Evolutionary conservation across 2,888 invertebrate species (phyloP).

Genomic region (Clepsis dumicolana): DNA sequence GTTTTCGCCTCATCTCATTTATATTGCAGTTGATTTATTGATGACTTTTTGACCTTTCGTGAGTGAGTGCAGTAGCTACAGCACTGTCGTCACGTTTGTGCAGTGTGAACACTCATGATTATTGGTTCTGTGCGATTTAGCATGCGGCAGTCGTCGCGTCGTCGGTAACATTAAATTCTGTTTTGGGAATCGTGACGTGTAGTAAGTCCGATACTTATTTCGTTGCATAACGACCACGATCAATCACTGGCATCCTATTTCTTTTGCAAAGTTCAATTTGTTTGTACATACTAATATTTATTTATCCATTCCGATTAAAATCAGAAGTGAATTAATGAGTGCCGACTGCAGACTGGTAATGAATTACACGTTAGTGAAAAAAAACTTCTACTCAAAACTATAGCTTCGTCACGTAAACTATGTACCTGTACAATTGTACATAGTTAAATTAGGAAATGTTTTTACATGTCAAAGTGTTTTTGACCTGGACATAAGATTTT

Average conservation of each 20-base stretch:
- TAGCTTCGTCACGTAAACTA: too few relatives aligned
- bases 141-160: conserved; percentile 23
- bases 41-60: not conserved
- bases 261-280: not conserved
- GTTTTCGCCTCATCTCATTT: not conserved
- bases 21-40: not conserved
- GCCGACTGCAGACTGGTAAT: not conserved
- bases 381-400: not conserved
- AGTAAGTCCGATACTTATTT: conserved; percentile 20
- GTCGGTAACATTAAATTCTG: conserved; percentile 36
- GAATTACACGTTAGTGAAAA: not conserved
- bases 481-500: too few relatives aligned
- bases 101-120: conserved; percentile 17
- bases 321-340: not conserved
- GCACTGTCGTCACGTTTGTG: conserved; percentile 20
- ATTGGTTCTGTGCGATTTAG: conserved; percentile 5
- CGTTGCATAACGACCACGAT: conserved; percentile 26
- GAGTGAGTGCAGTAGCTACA: conserved; percentile 10
- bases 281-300: too few relatives aligned
- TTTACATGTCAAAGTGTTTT: too few relatives aligned
- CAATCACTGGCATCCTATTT: conserved; percentile 1
- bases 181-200: conserved; percentile 26
- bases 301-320: not conserved
- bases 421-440: too few relatives aligned
- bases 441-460: too few relatives aligned